These are phyloP conservation scores for Smittia sp. DNA, from an alignment of 2,888 invertebrate species.

Conservation along the genomic window DNA sequence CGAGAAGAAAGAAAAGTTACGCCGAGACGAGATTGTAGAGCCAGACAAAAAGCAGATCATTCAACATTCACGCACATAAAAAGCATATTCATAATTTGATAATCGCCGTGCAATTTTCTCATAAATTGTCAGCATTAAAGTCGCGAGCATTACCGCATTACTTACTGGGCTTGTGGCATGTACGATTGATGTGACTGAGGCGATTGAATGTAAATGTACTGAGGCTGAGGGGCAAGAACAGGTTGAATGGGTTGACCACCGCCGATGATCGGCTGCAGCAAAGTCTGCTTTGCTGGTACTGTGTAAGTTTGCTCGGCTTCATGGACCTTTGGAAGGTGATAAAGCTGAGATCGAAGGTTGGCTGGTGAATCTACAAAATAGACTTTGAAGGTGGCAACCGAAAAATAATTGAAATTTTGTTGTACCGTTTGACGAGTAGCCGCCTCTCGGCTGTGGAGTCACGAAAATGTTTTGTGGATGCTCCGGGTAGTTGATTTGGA, in stretches of 20 bases:
- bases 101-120: neutral
- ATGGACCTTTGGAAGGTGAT: conserved; percentile 41
- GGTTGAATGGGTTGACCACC: conserved; percentile 24
- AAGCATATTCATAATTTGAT: neutral
- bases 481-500: conserved; percentile 20
- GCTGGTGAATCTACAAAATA: conserved; percentile 15
- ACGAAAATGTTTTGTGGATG: conserved; percentile 37
- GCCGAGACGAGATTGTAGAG: neutral
- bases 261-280: conserved; percentile 39
- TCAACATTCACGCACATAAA: neutral
- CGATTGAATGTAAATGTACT: conserved; percentile 43
- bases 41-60: neutral
- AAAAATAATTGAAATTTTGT: neutral
- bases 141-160: neutral
- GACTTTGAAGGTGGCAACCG: too few species aligned
- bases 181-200: conserved; percentile 44
- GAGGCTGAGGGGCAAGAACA: conserved; percentile 42
- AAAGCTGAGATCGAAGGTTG: conserved; percentile 24
- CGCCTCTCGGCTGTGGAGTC: conserved; percentile 13
- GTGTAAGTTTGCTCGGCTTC: conserved; percentile 43
- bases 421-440: conserved; percentile 11
- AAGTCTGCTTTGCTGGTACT: conserved; percentile 42
- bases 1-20: neutral
- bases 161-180: conserved; percentile 43
- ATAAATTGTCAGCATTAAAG: neutral